Evolutionary conservation across 2,113 vertebrate species (phyloP).

Genomic region (Capreolus pygargus): DNA sequence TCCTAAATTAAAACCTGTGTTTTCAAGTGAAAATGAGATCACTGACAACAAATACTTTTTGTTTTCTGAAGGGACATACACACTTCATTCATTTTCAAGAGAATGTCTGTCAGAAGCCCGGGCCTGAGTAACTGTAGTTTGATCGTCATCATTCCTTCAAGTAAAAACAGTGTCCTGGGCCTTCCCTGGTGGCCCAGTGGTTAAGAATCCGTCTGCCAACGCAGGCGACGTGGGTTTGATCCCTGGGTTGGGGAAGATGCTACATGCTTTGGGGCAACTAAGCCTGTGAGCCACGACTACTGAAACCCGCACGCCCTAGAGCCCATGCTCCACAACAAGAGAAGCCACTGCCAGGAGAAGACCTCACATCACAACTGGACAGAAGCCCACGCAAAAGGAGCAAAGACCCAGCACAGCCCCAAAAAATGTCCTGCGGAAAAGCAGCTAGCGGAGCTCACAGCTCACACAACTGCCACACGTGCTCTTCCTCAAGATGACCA

Average conservation of each 20-base stretch:
- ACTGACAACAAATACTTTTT: not conserved
- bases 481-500: not conserved
- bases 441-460: not conserved
- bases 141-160: not conserved
- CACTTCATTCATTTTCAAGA: not conserved
- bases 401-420: not conserved
- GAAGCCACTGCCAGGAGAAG: accelerated
- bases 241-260: not conserved
- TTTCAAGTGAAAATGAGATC: not conserved
- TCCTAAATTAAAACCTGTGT: not conserved
- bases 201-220: not conserved
- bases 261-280: not conserved
- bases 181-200: not conserved
- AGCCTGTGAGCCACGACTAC: not conserved
- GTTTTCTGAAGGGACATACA: not conserved
- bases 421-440: not conserved
- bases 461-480: accelerated
- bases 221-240: not conserved
- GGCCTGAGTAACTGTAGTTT: not conserved
- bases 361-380: not conserved
- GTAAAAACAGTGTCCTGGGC: not conserved
- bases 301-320: not conserved
- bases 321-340: not conserved
- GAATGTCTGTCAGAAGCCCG: not conserved
- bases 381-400: not conserved